Base-by-base conservation (phyloP, 2,113 vertebrate species). In the Marmota flaviventris region DNA sequence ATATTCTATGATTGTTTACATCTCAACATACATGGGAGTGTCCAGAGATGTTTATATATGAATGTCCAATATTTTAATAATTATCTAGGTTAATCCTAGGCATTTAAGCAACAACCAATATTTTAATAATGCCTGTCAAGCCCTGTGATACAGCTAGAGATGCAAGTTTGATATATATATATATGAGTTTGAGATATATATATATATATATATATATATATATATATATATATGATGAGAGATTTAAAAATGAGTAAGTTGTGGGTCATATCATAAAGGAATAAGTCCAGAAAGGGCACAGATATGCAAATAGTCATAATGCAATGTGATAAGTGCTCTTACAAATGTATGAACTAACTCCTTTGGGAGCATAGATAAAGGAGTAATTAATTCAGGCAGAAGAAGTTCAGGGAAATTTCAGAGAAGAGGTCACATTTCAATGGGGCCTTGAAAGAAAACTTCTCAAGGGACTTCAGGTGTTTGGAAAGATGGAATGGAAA, bases 341-440 rank as follows among this genome's bases (percentile, higher is more conserved):
- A 93, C 76, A 96, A 97, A 97, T 85, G 95, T 93, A 95, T 95
- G 87, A 95, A 97, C 84, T 56, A 58, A 87, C 65, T 95, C 96
- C 90, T 95, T 89, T 84, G 90, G 93, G 96, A 93, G 67, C 45
- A 69, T 53, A 88, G 96, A 97, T 93, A 98, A 97, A 92, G 77
- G 92, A 85, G 32, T 93, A 91, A 95, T 97, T 97, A 97, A 98
- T 96, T 97, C 95, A 82, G 76, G 65, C 81, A 67, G 91, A 97
- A 86, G 48, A 81, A 92, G 63, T 96, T 97, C 94, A 93, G 61
- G 39, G 70, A 77, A 92, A 73, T 61, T 94, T 97, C 87, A 95
- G 90, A 95, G 84, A 96, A 96, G 87, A 95, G 96, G 96, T 97
- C 96, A 96, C n/a, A 37, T 96, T 96, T 93, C 90, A 94, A 16